These are phyloP conservation scores for Bovichtus variegatus DNA, from an alignment of 2,797 vertebrate genomes.

Conservation along the genomic window DNA sequence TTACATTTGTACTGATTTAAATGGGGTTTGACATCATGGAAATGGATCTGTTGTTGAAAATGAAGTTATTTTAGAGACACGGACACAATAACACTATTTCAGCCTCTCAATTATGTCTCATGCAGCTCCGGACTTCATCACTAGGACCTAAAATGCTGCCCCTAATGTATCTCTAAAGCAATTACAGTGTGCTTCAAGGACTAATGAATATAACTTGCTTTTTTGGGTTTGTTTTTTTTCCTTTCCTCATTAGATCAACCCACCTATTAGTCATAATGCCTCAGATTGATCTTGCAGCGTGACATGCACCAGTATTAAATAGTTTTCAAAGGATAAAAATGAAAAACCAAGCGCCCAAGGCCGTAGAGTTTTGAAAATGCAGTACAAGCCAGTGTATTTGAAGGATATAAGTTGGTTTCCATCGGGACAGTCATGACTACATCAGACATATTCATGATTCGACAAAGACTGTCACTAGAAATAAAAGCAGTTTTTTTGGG, in stretches of 20 bases:
- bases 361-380: conserved; percentile 23
- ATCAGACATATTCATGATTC: conserved; percentile 19
- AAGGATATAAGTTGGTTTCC: conserved; percentile 33
- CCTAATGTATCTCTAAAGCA: conserved; percentile 80
- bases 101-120: conserved; percentile 69
- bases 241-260: conserved; percentile 66
- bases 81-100: conserved; percentile 65
- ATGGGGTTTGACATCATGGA: conserved; percentile 62
- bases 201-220: conserved; percentile 76
- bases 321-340: conserved; percentile 55
- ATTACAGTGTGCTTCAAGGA: conserved; percentile 68
- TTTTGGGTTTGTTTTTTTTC: conserved; percentile 54
- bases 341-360: conserved; percentile 28
- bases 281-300: conserved; percentile 51
- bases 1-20: conserved; percentile 56
- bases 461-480: conserved; percentile 38
- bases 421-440: conserved; percentile 17
- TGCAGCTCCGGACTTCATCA: conserved; percentile 71
- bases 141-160: conserved; percentile 65
- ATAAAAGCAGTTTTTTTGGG: conserved; percentile 25
- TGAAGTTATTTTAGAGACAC: conserved; percentile 58
- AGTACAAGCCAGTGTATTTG: conserved; percentile 2
- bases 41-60: conserved; percentile 67
- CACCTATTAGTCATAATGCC: conserved; percentile 72
- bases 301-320: conserved; percentile 48